A percentile compares a stretch with the other conserved stretches of the same genome.
These are phyloP conservation scores for Ephestia elutella DNA, from an alignment of 1,140 invertebrate genomes.

Conservation along the genomic window DNA sequence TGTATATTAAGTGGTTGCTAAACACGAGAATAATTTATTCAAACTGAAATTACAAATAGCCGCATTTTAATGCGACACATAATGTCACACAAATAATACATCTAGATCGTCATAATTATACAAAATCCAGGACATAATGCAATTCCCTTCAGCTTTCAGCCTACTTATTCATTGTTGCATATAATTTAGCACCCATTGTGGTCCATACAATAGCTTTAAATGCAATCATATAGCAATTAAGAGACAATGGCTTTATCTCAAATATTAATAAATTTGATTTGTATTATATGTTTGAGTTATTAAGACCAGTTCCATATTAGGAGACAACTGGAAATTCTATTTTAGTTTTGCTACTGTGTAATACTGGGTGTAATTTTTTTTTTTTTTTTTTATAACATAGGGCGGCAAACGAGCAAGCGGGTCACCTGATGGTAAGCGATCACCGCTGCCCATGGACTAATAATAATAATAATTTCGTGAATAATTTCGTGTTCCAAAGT, in stretches of 20 bases:
- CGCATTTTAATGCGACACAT: too few relatives aligned
- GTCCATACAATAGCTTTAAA: background rate
- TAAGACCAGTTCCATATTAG: background rate
- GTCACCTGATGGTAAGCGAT: too few relatives aligned
- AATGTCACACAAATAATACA: background rate
- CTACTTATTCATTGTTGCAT: slow-evolving; percentile 2
- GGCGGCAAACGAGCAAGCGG: too few relatives aligned
- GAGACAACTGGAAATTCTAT: background rate
- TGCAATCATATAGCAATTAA: slow-evolving; percentile 1
- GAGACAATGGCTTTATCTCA: slow-evolving; percentile 3
- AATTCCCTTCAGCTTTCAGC: background rate
- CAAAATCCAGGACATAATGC: background rate
- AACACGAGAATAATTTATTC: too few relatives aligned
- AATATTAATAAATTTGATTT: slow-evolving; percentile 2
- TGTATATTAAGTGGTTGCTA: too few relatives aligned
- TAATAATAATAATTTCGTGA: too few relatives aligned
- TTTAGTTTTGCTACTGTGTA: background rate
- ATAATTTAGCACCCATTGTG: slow-evolving; percentile 3
- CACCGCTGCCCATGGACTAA: too few relatives aligned
- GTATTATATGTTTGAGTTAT: background rate
- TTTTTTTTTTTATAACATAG: too few relatives aligned
- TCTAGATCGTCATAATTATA: background rate
- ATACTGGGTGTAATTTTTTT: too few relatives aligned
- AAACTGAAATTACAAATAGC: too few relatives aligned
- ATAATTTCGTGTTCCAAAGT: too few relatives aligned